Percentiles rank a stretch among this genome's conserved stretches.
Evolutionary conservation across 2,113 vertebrate genomes (phyloP).

Genomic region (Tympanuchus pallidicinctus): DNA sequence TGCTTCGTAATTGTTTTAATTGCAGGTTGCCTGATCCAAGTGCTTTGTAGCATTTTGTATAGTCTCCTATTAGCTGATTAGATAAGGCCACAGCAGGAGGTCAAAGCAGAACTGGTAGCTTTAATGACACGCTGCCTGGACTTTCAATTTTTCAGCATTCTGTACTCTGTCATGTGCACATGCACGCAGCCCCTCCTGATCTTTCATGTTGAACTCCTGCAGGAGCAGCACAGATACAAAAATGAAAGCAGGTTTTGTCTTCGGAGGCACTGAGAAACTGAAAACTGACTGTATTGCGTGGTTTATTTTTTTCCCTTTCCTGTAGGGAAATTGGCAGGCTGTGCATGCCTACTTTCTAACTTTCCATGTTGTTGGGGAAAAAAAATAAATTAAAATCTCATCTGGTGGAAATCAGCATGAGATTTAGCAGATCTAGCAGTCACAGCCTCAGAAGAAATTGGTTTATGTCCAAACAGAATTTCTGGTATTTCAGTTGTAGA

Average conservation of each 20-base stretch:
- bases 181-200: not conserved
- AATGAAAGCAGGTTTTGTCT: not conserved
- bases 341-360: not conserved
- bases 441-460: constrained; percentile 21
- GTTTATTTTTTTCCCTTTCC: not conserved
- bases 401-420: constrained; percentile 24
- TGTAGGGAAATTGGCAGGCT: not conserved
- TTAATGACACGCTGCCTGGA: not conserved
- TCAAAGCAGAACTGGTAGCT: not conserved
- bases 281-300: not conserved
- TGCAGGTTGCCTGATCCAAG: not conserved
- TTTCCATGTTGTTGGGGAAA: not conserved
- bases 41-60: not conserved
- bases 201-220: not conserved
- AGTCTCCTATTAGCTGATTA: not conserved
- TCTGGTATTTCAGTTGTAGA: constrained; percentile 24
- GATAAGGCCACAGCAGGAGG: not conserved
- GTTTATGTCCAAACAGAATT: constrained; percentile 23
- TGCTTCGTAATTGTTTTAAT: constrained; percentile 40
- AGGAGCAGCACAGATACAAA: not conserved
- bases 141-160: not conserved
- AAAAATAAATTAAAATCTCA: not conserved
- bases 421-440: constrained; percentile 38
- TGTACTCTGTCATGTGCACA: not conserved
- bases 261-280: not conserved